These are phyloP conservation scores for Hydrozoanthus tunicans DNA, from an alignment of 64 coral and sea anemone species.

Conservation along the genomic window DNA sequence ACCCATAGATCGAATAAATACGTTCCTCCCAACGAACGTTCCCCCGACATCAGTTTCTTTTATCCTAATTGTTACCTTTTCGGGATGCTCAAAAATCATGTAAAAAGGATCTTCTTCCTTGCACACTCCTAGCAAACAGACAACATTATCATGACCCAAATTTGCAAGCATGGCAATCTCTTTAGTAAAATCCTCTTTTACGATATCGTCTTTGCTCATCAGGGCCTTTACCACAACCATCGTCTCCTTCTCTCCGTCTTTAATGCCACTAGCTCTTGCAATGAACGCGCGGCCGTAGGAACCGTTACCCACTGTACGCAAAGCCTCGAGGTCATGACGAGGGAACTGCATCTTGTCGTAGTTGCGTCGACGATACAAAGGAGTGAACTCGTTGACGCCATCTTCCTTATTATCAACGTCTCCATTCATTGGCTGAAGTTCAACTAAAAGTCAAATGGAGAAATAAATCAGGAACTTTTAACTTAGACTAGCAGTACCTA, in stretches of 20 bases:
- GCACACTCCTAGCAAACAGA: conserved; percentile 82
- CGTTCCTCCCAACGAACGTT: too few relatives aligned
- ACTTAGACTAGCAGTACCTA: too few relatives aligned
- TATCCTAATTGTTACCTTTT: conserved; percentile 68
- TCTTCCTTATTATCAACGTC: conserved; percentile 77
- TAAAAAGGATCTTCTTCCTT: conserved; percentile 80
- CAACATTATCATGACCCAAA: conserved; percentile 75
- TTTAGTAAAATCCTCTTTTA: conserved; percentile 80
- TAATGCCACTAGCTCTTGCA: conserved; percentile 83
- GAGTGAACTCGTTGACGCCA: conserved; percentile 41
- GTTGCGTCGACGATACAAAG: conserved; percentile 67
- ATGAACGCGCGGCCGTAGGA: conserved; percentile 86
- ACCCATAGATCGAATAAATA: too few relatives aligned
- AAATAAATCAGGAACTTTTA: neutral
- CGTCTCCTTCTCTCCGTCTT: conserved; percentile 85
- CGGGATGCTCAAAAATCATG: conserved; percentile 95
- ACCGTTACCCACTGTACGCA: conserved; percentile 91
- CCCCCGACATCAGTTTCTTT: too few relatives aligned
- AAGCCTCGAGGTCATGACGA: conserved; percentile 79
- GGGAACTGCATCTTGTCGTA: conserved; percentile 90
- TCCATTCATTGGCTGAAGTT: conserved; percentile 21
- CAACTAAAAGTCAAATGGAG: neutral
- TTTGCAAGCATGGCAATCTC: conserved; percentile 70
- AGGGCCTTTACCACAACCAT: conserved; percentile 94
- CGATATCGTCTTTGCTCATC: conserved; percentile 74